A percentile compares a stretch with the other conserved stretches of the same genome.
Conservation (phyloP, 2,888 invertebrate genomes). For the Ochropleura leucogaster region DNA sequence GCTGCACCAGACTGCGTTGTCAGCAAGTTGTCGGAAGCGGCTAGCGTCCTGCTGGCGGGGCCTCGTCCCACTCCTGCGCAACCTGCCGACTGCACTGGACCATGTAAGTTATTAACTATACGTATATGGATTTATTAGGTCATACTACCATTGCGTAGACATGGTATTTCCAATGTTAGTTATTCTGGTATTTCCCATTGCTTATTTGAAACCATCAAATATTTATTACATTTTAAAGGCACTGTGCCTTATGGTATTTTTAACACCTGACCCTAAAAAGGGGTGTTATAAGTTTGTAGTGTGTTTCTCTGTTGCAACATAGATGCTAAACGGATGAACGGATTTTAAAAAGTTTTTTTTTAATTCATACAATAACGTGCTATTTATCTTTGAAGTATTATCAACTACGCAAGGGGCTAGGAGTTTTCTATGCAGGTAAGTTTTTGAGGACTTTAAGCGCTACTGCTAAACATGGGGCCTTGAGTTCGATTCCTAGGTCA, state of each 20-base stretch:
- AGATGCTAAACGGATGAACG: no score
- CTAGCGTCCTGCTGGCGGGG: conserved; percentile 50
- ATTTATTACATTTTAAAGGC: background rate
- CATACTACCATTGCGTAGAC: background rate
- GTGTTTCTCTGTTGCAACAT: no score
- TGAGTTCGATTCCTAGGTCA: background rate
- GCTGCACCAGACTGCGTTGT: conserved; percentile 71
- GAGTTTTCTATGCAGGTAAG: background rate
- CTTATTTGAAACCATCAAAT: background rate
- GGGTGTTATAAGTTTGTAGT: no score
- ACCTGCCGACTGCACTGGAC: conserved; percentile 59
- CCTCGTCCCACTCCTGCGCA: conserved; percentile 77
- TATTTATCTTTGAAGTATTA: background rate
- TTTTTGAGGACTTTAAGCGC: background rate
- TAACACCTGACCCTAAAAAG: no score
- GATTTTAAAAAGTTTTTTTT: no score
- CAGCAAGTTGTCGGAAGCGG: conserved; percentile 73
- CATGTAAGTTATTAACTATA: conserved; percentile 63
- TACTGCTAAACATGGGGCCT: background rate
- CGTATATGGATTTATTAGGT: conserved; percentile 4
- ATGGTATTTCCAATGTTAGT: background rate
- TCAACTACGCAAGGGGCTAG: background rate
- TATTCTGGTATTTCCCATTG: background rate
- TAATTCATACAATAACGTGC: background rate
- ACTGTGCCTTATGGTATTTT: no score